Percentiles rank a stretch among this genome's conserved stretches.
Evolutionary conservation across 2,113 vertebrate genomes (phyloP).

Genomic region (Heptranchias perlo): DNA sequence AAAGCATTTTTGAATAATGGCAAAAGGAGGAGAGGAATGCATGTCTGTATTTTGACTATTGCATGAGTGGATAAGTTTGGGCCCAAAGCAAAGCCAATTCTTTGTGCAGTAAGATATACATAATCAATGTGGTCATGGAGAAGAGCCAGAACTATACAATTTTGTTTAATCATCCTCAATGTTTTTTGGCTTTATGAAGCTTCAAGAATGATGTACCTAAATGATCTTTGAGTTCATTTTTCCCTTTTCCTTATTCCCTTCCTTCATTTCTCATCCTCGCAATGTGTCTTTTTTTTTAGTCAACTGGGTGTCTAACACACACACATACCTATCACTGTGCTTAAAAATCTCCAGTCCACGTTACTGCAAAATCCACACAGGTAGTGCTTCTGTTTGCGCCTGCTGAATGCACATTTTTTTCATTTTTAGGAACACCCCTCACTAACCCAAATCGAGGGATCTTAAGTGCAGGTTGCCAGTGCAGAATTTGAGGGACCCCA

Average conservation of each 20-base stretch:
- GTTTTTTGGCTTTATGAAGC: neutral
- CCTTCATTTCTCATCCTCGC: neutral
- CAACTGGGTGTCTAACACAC: neutral
- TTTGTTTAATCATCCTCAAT: neutral
- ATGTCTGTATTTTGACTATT: neutral
- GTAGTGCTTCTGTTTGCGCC: neutral
- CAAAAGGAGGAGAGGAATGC: neutral
- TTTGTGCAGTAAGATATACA: neutral
- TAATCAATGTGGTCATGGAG: neutral
- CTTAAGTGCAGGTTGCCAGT: neutral
- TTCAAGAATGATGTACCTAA: neutral
- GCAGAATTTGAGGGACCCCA: no score
- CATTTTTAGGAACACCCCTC: neutral
- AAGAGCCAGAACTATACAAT: neutral
- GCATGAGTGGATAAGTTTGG: neutral
- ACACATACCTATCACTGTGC: neutral
- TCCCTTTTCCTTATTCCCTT: neutral
- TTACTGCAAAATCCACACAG: neutral
- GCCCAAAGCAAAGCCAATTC: neutral
- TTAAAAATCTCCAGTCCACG: neutral
- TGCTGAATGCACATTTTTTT: neutral
- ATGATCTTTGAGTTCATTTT: neutral
- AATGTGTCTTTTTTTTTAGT: neutral
- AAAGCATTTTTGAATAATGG: neutral
- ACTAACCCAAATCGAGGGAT: neutral